Conservation (phyloP, 1,140 invertebrate species). For the Aporrectodea caliginosa region DNA sequence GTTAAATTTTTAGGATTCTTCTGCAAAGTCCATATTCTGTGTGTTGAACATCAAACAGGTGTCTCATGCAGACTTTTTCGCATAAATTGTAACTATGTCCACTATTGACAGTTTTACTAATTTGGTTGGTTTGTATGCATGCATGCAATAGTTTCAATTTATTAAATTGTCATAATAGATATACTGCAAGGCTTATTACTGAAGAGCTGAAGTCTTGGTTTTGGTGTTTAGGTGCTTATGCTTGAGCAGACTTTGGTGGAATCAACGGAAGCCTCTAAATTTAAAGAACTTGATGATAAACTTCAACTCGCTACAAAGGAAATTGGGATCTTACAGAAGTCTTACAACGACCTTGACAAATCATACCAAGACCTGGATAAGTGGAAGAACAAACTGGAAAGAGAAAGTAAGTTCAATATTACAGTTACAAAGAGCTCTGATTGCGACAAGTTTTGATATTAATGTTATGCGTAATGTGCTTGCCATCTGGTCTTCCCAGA, state of each 20-base stretch:
- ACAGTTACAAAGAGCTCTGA: background rate
- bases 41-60: no score
- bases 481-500: background rate
- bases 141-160: no score
- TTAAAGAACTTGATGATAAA: background rate
- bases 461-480: background rate
- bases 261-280: background rate
- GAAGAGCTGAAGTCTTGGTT: no score
- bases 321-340: background rate
- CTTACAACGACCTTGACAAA: background rate
- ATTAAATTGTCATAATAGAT: no score
- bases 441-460: background rate
- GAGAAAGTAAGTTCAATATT: background rate
- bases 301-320: background rate
- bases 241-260: background rate
- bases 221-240: background rate
- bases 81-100: no score
- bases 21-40: no score
- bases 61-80: no score
- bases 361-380: background rate
- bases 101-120: no score
- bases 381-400: background rate
- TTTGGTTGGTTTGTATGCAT: no score
- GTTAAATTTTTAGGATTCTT: no score
- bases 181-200: no score